These are phyloP conservation scores for Pandemis cinnamomeana DNA, from an alignment of 2,888 invertebrate genomes.

Conservation along the genomic window DNA sequence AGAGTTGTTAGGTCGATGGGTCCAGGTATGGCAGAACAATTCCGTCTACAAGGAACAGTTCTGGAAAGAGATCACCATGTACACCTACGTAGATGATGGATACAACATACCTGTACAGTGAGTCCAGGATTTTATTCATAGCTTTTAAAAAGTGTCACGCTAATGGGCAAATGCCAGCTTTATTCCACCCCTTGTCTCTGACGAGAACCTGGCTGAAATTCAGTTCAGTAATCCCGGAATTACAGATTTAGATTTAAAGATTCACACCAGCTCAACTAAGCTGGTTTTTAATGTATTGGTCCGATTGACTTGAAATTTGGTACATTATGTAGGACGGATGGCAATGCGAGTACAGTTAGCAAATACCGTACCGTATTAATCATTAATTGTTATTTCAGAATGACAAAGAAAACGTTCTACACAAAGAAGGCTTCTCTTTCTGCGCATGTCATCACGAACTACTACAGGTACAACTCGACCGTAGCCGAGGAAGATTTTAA, in stretches of 20 bases:
- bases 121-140: not conserved
- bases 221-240: too few species aligned
- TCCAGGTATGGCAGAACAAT: not conserved
- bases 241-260: too few species aligned
- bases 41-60: not conserved
- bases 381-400: not conserved
- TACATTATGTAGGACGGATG: too few species aligned
- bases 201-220: too few species aligned
- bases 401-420: not conserved
- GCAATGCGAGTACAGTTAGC: too few species aligned
- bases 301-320: too few species aligned
- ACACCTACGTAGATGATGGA: not conserved
- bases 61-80: not conserved
- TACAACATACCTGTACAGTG: constrained; percentile 1
- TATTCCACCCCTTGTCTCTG: too few species aligned
- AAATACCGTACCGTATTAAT: not conserved
- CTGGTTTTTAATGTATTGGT: too few species aligned
- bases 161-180: too few species aligned
- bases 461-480: not conserved
- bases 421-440: not conserved
- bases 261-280: too few species aligned
- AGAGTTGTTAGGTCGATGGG: not conserved
- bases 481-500: not conserved
- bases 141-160: too few species aligned
- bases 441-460: not conserved